Percentiles rank a stretch among this genome's conserved stretches.
phyloP scores from a whole-genome alignment of 2,888 invertebrate species.

The Parnassius orleans region DNA sequence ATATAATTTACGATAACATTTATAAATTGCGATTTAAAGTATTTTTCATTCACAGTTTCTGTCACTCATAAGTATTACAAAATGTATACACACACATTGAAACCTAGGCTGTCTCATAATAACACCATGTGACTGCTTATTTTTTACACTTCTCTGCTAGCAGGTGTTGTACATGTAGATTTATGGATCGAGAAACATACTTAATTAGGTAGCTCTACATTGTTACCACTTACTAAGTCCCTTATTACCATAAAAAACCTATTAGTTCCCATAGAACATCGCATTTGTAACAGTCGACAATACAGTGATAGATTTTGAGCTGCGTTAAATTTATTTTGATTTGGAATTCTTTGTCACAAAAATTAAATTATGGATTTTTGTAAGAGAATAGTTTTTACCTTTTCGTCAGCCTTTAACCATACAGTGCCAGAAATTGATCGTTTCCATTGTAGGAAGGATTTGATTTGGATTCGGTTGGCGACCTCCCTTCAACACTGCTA shows the following conservation, averaged over 20 bases:
- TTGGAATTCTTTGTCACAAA: no score
- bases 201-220: constrained; percentile 70
- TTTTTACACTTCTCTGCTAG: constrained; percentile 34
- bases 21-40: no score
- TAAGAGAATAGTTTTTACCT: no score
- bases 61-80: no score
- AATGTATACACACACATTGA: neutral
- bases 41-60: no score
- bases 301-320: no score
- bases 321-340: no score
- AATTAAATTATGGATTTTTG: no score
- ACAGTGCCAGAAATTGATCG: neutral
- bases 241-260: constrained; percentile 50
- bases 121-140: constrained; percentile 24
- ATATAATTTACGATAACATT: no score
- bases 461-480: no score
- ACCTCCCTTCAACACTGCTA: constrained; percentile 4
- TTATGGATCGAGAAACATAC: constrained; percentile 73
- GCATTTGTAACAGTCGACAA: constrained; percentile 8
- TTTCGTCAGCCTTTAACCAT: no score
- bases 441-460: neutral
- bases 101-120: neutral
- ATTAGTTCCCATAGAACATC: constrained; percentile 49
- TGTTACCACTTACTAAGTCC: constrained; percentile 44
- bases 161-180: constrained; percentile 64